phyloP scores from a whole-genome alignment of 2,888 invertebrate genomes.

The Tipula helvola region DNA sequence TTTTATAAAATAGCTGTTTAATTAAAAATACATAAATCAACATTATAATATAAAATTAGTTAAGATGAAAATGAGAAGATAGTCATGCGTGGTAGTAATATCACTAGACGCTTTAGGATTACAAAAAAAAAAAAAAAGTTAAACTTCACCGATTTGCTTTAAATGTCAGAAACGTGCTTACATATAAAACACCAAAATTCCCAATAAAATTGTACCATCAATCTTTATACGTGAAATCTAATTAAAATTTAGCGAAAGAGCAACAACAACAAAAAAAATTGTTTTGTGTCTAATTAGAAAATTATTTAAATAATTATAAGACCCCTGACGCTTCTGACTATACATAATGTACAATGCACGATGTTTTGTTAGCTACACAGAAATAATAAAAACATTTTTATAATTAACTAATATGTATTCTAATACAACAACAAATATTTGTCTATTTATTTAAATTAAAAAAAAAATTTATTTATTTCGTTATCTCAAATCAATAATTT shows the following conservation, averaged over 20 bases:
- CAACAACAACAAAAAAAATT: background rate
- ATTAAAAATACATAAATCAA: too few species aligned
- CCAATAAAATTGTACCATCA: background rate
- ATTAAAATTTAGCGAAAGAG: background rate
- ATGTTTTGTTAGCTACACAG: background rate
- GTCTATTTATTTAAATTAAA: background rate
- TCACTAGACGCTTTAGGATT: too few species aligned
- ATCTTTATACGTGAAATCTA: background rate
- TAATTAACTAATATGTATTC: background rate
- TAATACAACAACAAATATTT: background rate
- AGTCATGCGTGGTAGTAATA: too few species aligned
- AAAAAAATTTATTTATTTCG: background rate
- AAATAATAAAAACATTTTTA: background rate
- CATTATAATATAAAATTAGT: too few species aligned
- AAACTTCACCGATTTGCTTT: too few species aligned
- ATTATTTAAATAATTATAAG: constrained; percentile 4
- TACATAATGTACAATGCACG: background rate
- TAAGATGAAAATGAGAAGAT: too few species aligned
- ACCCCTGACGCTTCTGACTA: background rate
- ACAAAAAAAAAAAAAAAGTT: too few species aligned
- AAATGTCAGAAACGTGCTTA: too few species aligned
- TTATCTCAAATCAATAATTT: background rate
- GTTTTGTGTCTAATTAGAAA: background rate
- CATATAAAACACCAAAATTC: too few species aligned
- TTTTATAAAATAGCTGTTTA: too few species aligned